A percentile compares a stretch with the other conserved stretches of the same genome.
These are phyloP conservation scores for Andrena hattorfiana DNA, from an alignment of 2,888 invertebrate species.

Conservation along the genomic window DNA sequence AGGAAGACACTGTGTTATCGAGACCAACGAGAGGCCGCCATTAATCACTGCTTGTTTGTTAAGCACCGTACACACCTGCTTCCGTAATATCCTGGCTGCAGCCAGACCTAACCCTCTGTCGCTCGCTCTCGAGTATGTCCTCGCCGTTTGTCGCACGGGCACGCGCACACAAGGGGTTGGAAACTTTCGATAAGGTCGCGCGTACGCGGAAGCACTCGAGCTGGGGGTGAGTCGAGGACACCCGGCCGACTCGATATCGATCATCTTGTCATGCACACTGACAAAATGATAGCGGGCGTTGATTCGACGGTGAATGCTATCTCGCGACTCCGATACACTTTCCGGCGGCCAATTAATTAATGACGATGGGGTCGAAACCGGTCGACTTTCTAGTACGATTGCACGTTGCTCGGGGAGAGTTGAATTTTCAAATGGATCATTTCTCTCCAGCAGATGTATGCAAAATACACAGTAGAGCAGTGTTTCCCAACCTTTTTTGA, in stretches of 20 bases:
- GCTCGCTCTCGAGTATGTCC: slow-evolving; percentile 54
- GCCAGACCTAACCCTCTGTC: slow-evolving; percentile 51
- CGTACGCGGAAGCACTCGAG: slow-evolving; percentile 40
- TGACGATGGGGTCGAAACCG: neutral
- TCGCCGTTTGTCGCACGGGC: slow-evolving; percentile 49
- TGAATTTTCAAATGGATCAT: neutral
- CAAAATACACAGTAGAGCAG: no score
- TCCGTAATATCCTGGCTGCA: slow-evolving; percentile 77
- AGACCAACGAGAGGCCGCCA: slow-evolving; percentile 77
- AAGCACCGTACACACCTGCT: slow-evolving; percentile 82
- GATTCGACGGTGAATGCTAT: slow-evolving; percentile 34
- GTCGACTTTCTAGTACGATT: neutral
- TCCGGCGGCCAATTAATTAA: slow-evolving; percentile 54
- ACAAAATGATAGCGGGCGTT: slow-evolving; percentile 29
- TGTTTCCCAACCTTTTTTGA: no score
- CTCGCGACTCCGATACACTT: slow-evolving; percentile 29
- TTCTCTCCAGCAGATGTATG: neutral
- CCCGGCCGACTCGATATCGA: slow-evolving; percentile 47
- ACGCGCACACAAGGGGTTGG: slow-evolving; percentile 29
- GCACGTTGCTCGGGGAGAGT: neutral
- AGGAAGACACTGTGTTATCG: slow-evolving; percentile 79
- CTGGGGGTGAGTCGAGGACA: slow-evolving; percentile 37
- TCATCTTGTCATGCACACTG: slow-evolving; percentile 48
- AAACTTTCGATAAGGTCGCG: slow-evolving; percentile 71
- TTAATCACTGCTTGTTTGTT: slow-evolving; percentile 84